Conservation (phyloP, 2,888 invertebrate species). For the Diaprepes abbreviatus region DNA sequence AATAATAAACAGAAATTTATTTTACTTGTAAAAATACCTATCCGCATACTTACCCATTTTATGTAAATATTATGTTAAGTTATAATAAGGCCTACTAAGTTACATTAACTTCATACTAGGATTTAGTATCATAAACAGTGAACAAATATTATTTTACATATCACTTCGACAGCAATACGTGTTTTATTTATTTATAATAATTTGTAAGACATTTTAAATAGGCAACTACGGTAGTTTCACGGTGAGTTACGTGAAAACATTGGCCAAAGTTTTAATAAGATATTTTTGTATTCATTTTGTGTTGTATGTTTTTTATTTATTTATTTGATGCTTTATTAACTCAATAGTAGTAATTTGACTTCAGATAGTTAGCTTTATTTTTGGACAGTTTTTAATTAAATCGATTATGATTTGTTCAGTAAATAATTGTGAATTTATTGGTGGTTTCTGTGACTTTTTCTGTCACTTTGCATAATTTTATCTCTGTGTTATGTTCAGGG, state of each 20-base stretch:
- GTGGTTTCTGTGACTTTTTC: too few relatives aligned
- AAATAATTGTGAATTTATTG: too few relatives aligned
- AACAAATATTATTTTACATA: conserved; percentile 34
- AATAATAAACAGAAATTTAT: too few relatives aligned
- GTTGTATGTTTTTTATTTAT: conserved; percentile 32
- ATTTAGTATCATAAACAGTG: neutral
- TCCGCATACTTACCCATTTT: too few relatives aligned
- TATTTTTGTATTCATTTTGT: conserved; percentile 43
- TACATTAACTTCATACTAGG: conserved; percentile 27
- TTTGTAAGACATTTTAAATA: conserved; percentile 1
- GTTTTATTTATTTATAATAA: conserved; percentile 9
- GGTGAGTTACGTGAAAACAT: neutral
- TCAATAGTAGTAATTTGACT: neutral
- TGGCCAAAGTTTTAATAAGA: conserved; percentile 15
- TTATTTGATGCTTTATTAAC: conserved; percentile 5
- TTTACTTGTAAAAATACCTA: too few relatives aligned
- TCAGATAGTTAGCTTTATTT: neutral
- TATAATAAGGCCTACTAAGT: conserved; percentile 29
- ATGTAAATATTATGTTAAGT: conserved; percentile 25
- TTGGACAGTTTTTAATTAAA: too few relatives aligned
- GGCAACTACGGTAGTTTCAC: neutral
- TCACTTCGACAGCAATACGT: conserved; percentile 29
- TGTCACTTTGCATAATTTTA: too few relatives aligned
- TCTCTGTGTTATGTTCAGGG: too few relatives aligned
- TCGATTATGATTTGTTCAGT: too few relatives aligned